Percentiles rank a stretch among this genome's conserved stretches.
Conservation (phyloP, 2,113 vertebrate species). For the Daphoenositta chrysoptera region DNA sequence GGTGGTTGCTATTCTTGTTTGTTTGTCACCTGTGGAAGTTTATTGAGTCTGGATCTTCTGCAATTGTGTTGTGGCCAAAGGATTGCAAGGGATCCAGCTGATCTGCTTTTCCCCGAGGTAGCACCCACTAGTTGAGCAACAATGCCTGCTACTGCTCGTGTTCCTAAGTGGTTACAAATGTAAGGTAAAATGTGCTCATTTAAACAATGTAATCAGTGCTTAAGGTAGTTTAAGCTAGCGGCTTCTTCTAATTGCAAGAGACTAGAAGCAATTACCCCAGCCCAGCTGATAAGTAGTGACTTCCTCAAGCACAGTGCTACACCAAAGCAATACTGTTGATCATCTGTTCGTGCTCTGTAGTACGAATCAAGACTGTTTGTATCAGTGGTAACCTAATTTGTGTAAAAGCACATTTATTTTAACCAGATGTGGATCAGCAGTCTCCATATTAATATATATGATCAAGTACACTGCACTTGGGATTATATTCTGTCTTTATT, state of each 20-base stretch:
- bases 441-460: background rate
- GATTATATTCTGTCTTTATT: background rate
- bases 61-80: background rate
- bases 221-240: background rate
- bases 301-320: background rate
- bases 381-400: background rate
- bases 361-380: background rate
- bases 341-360: background rate
- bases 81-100: background rate
- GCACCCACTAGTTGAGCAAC: background rate
- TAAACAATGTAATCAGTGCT: background rate
- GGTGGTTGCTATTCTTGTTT: background rate
- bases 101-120: background rate
- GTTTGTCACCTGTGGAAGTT: background rate
- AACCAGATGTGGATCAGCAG: background rate
- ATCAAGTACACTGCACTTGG: background rate
- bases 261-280: background rate
- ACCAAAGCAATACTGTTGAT: background rate
- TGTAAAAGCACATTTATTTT: conserved; percentile 13
- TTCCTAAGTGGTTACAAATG: background rate
- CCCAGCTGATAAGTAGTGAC: background rate
- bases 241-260: background rate
- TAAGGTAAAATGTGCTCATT: background rate
- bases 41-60: background rate
- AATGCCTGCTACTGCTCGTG: background rate